Evolutionary conservation across 2,888 invertebrate species (phyloP).

Genomic region (Busseola fusca): DNA sequence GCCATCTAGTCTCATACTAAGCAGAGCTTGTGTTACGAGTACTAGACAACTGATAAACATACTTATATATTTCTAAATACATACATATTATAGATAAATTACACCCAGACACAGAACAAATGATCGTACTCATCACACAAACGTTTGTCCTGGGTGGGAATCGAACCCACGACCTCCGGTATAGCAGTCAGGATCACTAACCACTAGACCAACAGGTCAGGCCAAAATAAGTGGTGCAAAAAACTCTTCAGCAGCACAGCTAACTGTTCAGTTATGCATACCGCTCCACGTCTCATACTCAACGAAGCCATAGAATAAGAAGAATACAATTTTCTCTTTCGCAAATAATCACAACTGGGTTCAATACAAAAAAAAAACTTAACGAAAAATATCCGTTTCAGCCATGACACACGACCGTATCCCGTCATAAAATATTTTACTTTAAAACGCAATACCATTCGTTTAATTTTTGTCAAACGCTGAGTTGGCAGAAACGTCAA

Average conservation of each 20-base stretch:
- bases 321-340: not conserved
- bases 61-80: too few species aligned
- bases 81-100: too few species aligned
- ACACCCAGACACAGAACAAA: too few species aligned
- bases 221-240: too few species aligned
- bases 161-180: too few species aligned
- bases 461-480: slow-evolving; percentile 40
- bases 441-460: slow-evolving; percentile 24
- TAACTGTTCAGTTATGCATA: not conserved
- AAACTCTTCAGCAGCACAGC: not conserved
- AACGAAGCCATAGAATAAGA: not conserved
- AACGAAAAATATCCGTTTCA: slow-evolving; percentile 6
- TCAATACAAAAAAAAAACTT: slow-evolving; percentile 7
- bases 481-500: slow-evolving; percentile 22
- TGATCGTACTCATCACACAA: too few species aligned
- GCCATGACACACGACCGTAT: slow-evolving; percentile 13
- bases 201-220: too few species aligned
- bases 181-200: too few species aligned
- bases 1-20: too few species aligned
- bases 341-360: slow-evolving; percentile 5
- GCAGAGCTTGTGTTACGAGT: too few species aligned
- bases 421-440: slow-evolving; percentile 34
- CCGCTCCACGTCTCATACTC: not conserved
- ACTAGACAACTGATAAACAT: too few species aligned
- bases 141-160: too few species aligned